Base-by-base conservation (phyloP, 1,140 invertebrate species). In the Pachyrhynchus sulphureomaculatus region DNA sequence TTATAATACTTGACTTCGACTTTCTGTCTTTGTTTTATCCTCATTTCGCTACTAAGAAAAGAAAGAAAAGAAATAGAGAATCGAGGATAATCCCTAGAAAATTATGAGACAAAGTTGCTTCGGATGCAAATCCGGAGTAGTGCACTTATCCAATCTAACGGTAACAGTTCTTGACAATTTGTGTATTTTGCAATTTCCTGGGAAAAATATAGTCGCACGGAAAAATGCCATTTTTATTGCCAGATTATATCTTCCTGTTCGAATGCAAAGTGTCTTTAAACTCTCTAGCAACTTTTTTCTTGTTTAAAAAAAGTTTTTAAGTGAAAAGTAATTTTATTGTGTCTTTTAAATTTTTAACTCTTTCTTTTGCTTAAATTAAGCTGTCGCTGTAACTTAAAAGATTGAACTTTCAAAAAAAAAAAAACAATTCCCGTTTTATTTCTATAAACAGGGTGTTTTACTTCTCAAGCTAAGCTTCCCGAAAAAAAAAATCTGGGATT, bases 121-220 rank as follows among this genome's bases (percentile, higher is more conserved):
- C 55, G 44, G 55, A 57, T 57, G 55, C 55, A 57, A 57, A 57
- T 57, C 37, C 55, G 32, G 5, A 57, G 44, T 48, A 57, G 42
- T 57, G 55, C 55, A 57, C 55, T 57, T 57, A 57, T 37, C 55
- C 55, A 57, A 57, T 57, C 55, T 57, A 57, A 57, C 55, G 55
- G 42, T 57, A 57, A 57, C 55, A 48, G 55, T 57, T 57, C 55
- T 57, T 57, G 55, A 57, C 55, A 57, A 45, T 57, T 57, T 57
- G 55, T 57, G 44, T 41, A 57, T 47, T 57, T 57, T 37, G 55
- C 55, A 57, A 57, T 57, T 57, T 57, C 55, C 55, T 23, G 32
- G 23, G 20, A 48, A 48, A 57, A 57, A 33, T 57, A 57, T 57
- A 48, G 44, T 48, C 17, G 32, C 55, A 45, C 33, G 44, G 53